These are phyloP conservation scores for Azemiops feae DNA, from an alignment of 2,113 vertebrate genomes.

Conservation along the genomic window DNA sequence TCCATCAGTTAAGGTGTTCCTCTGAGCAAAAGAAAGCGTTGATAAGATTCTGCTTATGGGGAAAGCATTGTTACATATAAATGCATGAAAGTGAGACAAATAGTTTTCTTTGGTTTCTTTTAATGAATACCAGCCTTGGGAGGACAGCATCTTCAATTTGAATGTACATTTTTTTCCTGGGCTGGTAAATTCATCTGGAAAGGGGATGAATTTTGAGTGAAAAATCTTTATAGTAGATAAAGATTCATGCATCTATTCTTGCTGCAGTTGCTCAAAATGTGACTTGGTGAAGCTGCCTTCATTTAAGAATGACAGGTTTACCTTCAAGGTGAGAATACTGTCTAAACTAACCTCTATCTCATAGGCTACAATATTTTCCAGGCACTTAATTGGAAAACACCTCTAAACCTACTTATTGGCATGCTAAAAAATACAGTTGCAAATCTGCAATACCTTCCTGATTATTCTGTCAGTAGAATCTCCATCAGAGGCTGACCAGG, in stretches of 20 bases:
- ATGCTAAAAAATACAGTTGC: neutral
- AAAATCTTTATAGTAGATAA: neutral
- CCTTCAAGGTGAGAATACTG: neutral
- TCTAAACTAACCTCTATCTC: neutral
- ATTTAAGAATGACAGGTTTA: neutral
- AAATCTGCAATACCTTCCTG: neutral
- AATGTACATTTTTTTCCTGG: neutral
- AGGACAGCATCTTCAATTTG: neutral
- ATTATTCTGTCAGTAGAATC: neutral
- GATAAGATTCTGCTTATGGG: neutral
- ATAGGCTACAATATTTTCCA: neutral
- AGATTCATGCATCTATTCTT: neutral
- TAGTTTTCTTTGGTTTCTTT: neutral
- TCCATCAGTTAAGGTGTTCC: neutral
- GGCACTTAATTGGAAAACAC: neutral
- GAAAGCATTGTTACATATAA: neutral
- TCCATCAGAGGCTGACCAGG: neutral
- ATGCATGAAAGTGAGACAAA: neutral
- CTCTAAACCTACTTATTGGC: neutral
- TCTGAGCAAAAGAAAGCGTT: neutral
- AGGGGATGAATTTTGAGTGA: neutral
- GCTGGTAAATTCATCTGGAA: neutral
- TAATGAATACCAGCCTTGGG: neutral
- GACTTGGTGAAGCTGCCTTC: neutral
- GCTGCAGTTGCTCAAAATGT: neutral